A percentile compares a stretch with the other conserved stretches of the same genome.
Evolutionary conservation across 2,797 vertebrate species (phyloP).

Genomic region (Lateolabrax maculatus): DNA sequence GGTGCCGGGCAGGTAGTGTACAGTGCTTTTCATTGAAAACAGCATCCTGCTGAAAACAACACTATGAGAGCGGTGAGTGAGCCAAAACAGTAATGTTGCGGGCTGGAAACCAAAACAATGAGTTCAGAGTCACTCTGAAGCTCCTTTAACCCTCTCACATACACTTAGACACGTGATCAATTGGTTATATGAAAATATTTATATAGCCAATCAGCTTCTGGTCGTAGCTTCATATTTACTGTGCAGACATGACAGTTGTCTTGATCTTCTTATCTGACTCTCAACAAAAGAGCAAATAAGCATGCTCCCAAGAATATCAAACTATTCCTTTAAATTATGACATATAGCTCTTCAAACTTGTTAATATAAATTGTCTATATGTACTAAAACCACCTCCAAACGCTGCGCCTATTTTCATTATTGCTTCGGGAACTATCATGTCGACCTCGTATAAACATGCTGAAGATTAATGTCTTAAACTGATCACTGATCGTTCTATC

Average conservation of each 20-base stretch:
- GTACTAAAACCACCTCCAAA: neutral
- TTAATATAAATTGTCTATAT: neutral
- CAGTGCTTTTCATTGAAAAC: neutral
- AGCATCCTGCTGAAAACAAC: neutral
- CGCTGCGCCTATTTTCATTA: slow-evolving; percentile 14
- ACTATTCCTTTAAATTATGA: neutral
- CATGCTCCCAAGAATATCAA: neutral
- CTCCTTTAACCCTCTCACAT: neutral
- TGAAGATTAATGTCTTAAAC: slow-evolving; percentile 48
- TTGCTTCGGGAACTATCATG: slow-evolving; percentile 20
- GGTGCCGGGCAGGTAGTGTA: neutral
- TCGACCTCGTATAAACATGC: slow-evolving; percentile 29
- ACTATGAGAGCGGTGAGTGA: too few species aligned
- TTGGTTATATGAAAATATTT: neutral
- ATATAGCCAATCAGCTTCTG: neutral
- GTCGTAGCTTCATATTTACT: neutral
- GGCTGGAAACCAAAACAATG: neutral
- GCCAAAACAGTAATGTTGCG: too few species aligned
- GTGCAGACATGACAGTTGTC: neutral
- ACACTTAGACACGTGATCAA: neutral
- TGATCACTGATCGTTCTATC: slow-evolving; percentile 35
- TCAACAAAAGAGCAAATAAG: neutral
- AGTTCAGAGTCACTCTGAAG: neutral
- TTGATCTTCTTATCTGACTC: neutral
- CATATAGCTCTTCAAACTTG: neutral